A percentile compares a stretch with the other conserved stretches of the same genome.
phyloP scores from a whole-genome alignment of 2,113 vertebrate genomes.

The Lycaon pictus region DNA sequence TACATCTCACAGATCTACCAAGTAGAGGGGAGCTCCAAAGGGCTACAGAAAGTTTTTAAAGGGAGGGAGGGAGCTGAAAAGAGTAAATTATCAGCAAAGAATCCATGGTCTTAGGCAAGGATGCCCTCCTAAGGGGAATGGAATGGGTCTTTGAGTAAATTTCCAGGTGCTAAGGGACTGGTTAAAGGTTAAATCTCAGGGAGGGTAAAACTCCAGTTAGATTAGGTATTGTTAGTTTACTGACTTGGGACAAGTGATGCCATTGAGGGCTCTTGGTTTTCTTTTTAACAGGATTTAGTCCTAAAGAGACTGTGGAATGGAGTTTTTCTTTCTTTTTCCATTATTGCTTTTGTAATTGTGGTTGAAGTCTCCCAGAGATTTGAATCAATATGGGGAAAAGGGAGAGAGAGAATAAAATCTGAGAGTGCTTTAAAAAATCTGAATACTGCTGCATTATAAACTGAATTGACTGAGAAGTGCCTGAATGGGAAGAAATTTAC shows the following conservation, averaged over 20 bases:
- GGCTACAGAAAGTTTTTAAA: neutral
- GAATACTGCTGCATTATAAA: slow-evolving; percentile 56
- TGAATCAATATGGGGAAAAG: slow-evolving; percentile 50
- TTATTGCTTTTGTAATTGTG: neutral
- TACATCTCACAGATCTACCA: neutral
- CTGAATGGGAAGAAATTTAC: slow-evolving; percentile 80
- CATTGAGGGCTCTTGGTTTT: neutral
- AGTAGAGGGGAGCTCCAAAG: neutral
- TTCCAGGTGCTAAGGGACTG: neutral
- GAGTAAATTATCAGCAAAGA: neutral
- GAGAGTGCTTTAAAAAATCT: slow-evolving; percentile 63
- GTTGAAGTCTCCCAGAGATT: slow-evolving; percentile 57
- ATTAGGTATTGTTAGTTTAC: neutral
- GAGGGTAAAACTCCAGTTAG: neutral
- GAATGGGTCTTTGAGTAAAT: neutral
- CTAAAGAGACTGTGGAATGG: neutral
- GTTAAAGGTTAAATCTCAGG: neutral
- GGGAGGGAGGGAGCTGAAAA: neutral
- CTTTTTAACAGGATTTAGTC: neutral
- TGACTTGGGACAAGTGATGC: neutral
- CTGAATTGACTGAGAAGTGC: slow-evolving; percentile 73
- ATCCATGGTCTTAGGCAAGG: neutral
- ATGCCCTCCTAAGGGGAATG: neutral
- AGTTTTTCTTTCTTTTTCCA: neutral
- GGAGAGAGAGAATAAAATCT: slow-evolving; percentile 52